phyloP scores from a whole-genome alignment of 2,113 vertebrate genomes.

The Antechinus stuartii region DNA sequence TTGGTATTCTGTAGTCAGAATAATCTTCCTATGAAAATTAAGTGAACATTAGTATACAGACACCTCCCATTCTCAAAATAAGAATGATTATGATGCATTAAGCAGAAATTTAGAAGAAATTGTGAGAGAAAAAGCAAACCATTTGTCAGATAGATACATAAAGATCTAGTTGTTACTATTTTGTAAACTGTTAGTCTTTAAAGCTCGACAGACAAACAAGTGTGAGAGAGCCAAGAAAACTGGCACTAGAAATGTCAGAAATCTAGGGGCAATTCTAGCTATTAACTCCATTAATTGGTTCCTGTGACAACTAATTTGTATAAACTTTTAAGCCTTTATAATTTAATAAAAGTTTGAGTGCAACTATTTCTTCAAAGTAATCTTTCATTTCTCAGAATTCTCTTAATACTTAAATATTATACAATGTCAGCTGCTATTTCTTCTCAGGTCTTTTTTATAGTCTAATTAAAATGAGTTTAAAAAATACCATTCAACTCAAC shows the following conservation, averaged over 20 bases:
- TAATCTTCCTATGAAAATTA: slow-evolving; percentile 80
- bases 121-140: slow-evolving; percentile 61
- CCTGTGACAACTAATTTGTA: background rate
- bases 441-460: background rate
- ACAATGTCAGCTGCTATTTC: background rate
- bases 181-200: slow-evolving; percentile 35
- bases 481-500: background rate
- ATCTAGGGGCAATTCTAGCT: background rate
- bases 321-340: background rate
- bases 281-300: background rate
- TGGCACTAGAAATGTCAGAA: background rate
- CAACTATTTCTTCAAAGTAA: background rate
- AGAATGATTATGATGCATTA: slow-evolving; percentile 68
- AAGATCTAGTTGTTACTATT: slow-evolving; percentile 56
- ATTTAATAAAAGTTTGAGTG: background rate
- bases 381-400: background rate
- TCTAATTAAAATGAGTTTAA: background rate
- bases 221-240: background rate
- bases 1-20: slow-evolving; percentile 29
- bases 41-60: slow-evolving; percentile 79
- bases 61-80: slow-evolving; percentile 63
- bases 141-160: slow-evolving; percentile 74
- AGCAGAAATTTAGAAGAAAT: slow-evolving; percentile 69
- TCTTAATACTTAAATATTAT: background rate
- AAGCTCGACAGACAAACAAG: background rate